A percentile compares a stretch with the other conserved stretches of the same genome.
Evolutionary conservation across 2,888 invertebrate genomes (phyloP).

Genomic region (Prosapia bicincta): DNA sequence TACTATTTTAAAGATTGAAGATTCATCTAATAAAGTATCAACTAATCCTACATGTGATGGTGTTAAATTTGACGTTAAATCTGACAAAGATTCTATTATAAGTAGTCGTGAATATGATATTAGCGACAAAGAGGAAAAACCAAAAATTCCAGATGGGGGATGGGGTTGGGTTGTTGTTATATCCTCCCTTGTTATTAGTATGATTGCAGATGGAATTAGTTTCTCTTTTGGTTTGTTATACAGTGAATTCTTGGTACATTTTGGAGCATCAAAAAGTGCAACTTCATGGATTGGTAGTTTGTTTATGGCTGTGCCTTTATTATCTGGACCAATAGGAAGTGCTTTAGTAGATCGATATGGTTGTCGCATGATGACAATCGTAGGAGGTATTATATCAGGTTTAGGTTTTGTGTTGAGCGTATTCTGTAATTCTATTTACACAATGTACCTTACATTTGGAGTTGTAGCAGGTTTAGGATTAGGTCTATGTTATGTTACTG

Average conservation of each 20-base stretch:
- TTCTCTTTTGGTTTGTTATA: constrained; percentile 90
- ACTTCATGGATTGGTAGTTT: constrained; percentile 90
- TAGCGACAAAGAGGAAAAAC: constrained; percentile 43
- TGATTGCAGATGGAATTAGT: constrained; percentile 90
- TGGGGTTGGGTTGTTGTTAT: constrained; percentile 90
- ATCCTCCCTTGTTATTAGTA: constrained; percentile 78
- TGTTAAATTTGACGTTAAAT: constrained; percentile 26
- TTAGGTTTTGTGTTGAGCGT: constrained; percentile 71
- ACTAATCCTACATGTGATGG: constrained; percentile 30
- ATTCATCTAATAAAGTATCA: no score
- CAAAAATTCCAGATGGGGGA: constrained; percentile 72
- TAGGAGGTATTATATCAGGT: constrained; percentile 68
- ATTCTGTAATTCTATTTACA: constrained; percentile 65
- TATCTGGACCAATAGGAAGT: constrained; percentile 80
- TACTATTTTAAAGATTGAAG: neutral
- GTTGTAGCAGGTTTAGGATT: constrained; percentile 79
- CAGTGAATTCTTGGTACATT: constrained; percentile 76
- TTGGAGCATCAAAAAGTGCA: constrained; percentile 74
- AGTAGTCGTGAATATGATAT: constrained; percentile 22
- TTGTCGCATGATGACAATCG: constrained; percentile 70
- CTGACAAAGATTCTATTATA: constrained; percentile 28
- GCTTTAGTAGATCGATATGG: constrained; percentile 83
- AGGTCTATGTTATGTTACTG: constrained; percentile 82
- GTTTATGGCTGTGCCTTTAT: constrained; percentile 83
- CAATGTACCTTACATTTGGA: constrained; percentile 82